Evolutionary conservation across 2,888 invertebrate species (phyloP), one percentile per base, ranked within the genome.

Genomic region (Napeogenes inachia): DNA sequence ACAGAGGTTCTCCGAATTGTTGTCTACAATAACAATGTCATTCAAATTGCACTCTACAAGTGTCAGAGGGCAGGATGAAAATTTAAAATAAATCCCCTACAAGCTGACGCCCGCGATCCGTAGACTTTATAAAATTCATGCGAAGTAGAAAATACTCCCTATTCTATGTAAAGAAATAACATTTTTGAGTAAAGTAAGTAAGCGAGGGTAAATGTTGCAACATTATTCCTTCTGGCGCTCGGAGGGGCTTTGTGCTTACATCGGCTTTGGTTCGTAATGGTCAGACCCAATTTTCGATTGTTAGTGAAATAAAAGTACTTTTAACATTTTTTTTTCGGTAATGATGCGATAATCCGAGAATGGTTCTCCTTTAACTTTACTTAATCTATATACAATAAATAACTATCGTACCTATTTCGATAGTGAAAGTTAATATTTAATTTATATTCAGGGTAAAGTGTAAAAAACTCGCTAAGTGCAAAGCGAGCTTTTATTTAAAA

Each of bases 81-180:
- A 82, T 86, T 84, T 87, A 76, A 85, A 87, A 72, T 79, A 76
- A 83, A 84, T 78, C 85, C 82, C 82, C 78, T 70, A 68, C 78
- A 73, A 78, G 76, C 72, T 74, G 72, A 56, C 62, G 47, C 54
- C 56, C 56, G 47, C 45, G 32, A 12, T n/a, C 33, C 32, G 4
- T 3, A 4, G 35, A 54, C 33, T 38, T 38, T 54, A 35, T 54
- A 54, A 38, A 54, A 21, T 54, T 54, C 54, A 54, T 54, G 54
- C 56, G 57, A 33, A 56, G 57, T 56, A 45, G 59, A 50, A 50
- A 50, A 30, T 5, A 30, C 30, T 50, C 50, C 50, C 50, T 50
- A 50, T 50, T 50, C 50, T 50, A 50, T 30, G 50, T 50, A 50
- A 50, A 30, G 50, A 30, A 50, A 50, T 50, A 50, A 50, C 50